These are phyloP conservation scores for Potamilus streckersoni DNA, from an alignment of 1,140 invertebrate species.

Conservation along the genomic window DNA sequence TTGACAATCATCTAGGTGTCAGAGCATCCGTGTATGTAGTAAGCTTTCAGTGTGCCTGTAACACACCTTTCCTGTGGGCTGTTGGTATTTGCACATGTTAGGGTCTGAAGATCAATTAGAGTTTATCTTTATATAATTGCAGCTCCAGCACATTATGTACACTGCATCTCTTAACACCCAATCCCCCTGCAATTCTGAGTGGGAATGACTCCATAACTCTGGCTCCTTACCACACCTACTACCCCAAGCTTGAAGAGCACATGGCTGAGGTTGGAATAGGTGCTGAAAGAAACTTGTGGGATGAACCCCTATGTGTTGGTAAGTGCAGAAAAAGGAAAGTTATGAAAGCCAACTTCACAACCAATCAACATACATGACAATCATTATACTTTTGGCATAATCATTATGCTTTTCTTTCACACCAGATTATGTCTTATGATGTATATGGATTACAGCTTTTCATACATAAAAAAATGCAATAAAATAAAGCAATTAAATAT, in stretches of 20 bases:
- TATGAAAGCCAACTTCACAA: background rate
- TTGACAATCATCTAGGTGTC: too few species aligned
- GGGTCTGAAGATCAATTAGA: too few species aligned
- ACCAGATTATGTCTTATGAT: too few species aligned
- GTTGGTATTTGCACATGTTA: too few species aligned
- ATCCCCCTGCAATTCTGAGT: slow-evolving; percentile 61
- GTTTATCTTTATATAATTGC: slow-evolving; percentile 19
- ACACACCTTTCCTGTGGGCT: too few species aligned
- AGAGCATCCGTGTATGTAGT: too few species aligned
- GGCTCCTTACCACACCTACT: slow-evolving; percentile 66
- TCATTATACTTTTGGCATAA: too few species aligned
- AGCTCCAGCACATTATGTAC: slow-evolving; percentile 62
- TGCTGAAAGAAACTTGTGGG: slow-evolving; percentile 60
- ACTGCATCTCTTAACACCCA: slow-evolving; percentile 65
- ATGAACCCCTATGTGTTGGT: slow-evolving; percentile 65
- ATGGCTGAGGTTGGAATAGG: slow-evolving; percentile 54
- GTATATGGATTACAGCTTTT: too few species aligned
- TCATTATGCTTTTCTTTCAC: too few species aligned
- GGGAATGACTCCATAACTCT: slow-evolving; percentile 62
- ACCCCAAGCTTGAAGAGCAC: slow-evolving; percentile 63
- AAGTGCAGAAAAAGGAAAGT: slow-evolving; percentile 4
- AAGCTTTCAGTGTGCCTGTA: background rate
- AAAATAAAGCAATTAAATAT: too few species aligned
- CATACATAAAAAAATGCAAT: too few species aligned
- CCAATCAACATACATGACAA: too few species aligned